Conservation (phyloP, 2,113 vertebrate species). For the Trinectes maculatus region DNA sequence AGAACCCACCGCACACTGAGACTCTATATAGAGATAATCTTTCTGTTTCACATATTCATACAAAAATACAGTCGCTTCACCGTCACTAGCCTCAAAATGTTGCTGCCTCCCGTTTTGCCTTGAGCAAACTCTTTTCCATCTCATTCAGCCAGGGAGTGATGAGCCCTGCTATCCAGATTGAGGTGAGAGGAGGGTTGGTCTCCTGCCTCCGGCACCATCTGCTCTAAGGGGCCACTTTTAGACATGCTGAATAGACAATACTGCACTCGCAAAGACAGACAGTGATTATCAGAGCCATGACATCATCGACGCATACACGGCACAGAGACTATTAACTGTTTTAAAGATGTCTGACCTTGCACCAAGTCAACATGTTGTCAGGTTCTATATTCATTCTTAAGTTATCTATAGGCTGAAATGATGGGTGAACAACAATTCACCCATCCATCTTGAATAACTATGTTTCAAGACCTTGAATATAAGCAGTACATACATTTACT, state of each 20-base stretch:
- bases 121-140: constrained; percentile 65
- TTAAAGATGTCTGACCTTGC: constrained; percentile 17
- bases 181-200: constrained; percentile 75
- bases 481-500: neutral
- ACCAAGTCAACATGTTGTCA: neutral
- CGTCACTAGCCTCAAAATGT: constrained; percentile 34
- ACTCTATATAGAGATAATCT: constrained; percentile 27
- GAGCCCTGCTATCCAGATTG: constrained; percentile 76
- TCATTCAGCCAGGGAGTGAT: constrained; percentile 53
- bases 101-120: constrained; percentile 60
- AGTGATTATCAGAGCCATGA: constrained; percentile 65
- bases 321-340: constrained; percentile 21
- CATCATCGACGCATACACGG: constrained; percentile 68
- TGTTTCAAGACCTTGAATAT: neutral
- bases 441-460: neutral
- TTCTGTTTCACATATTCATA: constrained; percentile 35
- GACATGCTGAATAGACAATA: constrained; percentile 80
- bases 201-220: constrained; percentile 83
- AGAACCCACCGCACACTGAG: constrained; percentile 31
- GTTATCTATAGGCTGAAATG: neutral
- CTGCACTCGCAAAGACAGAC: constrained; percentile 64
- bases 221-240: constrained; percentile 78
- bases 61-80: constrained; percentile 26
- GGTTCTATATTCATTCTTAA: too few species aligned
- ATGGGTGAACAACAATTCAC: neutral